These are phyloP conservation scores for Lithophane ornitopus DNA, from an alignment of 2,888 invertebrate species.

Conservation along the genomic window DNA sequence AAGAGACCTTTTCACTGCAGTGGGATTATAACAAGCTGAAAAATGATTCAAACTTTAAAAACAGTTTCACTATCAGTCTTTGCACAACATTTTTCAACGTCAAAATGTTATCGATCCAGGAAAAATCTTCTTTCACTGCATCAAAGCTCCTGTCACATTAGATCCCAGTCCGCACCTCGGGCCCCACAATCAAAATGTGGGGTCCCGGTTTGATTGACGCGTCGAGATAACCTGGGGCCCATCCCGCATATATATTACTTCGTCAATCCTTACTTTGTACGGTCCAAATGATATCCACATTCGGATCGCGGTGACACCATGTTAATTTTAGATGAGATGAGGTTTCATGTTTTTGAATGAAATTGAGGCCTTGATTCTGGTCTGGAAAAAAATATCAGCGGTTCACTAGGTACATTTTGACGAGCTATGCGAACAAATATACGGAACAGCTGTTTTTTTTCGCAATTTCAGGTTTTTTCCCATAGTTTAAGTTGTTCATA, in stretches of 20 bases:
- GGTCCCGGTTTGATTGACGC: conserved; percentile 63
- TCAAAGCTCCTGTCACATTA: conserved; percentile 47
- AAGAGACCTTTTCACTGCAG: not conserved
- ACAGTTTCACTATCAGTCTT: not conserved
- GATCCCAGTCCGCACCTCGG: conserved; percentile 15
- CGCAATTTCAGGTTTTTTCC: no score
- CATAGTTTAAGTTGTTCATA: no score
- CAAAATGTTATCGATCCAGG: not conserved
- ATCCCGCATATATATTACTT: conserved; percentile 75
- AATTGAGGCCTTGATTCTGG: conserved; percentile 1
- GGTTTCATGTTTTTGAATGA: conserved; percentile 21
- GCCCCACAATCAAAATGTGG: conserved; percentile 30
- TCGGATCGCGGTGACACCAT: conserved; percentile 35
- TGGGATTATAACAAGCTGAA: not conserved
- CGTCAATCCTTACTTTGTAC: conserved; percentile 57
- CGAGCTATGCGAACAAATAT: no score
- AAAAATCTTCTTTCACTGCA: conserved; percentile 19
- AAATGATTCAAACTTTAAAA: not conserved
- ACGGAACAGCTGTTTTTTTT: no score
- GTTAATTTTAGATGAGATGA: conserved; percentile 23
- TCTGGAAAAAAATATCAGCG: no score
- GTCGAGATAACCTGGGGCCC: conserved; percentile 66
- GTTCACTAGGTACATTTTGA: no score
- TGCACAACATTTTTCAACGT: not conserved
- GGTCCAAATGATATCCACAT: conserved; percentile 61